phyloP scores from a whole-genome alignment of 2,113 vertebrate species.

The Phocoena phocoena region DNA sequence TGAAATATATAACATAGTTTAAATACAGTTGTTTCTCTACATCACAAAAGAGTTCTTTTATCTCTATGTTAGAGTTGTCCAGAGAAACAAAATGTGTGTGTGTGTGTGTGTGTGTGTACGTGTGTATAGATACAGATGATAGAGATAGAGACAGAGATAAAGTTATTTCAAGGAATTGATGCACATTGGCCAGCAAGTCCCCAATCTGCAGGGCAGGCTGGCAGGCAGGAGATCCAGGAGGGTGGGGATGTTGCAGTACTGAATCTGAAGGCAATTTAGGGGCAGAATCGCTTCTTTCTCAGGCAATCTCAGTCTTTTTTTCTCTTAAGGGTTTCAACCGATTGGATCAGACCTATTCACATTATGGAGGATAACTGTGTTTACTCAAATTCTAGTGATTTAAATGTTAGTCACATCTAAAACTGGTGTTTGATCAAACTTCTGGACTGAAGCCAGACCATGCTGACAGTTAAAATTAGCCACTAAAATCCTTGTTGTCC shows the following conservation, averaged over 20 bases:
- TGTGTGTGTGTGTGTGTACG: not conserved
- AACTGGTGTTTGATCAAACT: not conserved
- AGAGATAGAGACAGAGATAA: not conserved
- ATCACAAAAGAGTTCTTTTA: slow-evolving; percentile 5
- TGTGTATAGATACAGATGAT: not conserved
- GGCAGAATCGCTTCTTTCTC: not conserved
- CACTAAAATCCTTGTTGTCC: not conserved
- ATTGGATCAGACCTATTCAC: not conserved
- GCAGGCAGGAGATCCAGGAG: not conserved
- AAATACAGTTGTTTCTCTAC: not conserved
- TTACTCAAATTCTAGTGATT: not conserved
- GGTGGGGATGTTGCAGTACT: not conserved
- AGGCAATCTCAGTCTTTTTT: not conserved
- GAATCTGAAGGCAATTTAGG: not conserved
- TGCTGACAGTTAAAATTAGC: not conserved
- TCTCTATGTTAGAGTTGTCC: not conserved
- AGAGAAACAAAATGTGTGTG: not conserved
- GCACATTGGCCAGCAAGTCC: not conserved
- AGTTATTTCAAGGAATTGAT: not conserved
- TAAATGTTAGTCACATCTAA: not conserved
- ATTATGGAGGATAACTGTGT: not conserved
- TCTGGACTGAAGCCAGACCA: not conserved
- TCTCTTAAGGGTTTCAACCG: not conserved
- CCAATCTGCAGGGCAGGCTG: not conserved
- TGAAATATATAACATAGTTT: not conserved